These are phyloP conservation scores for Idaea aversata DNA, from an alignment of 2,888 invertebrate genomes.

Conservation along the genomic window DNA sequence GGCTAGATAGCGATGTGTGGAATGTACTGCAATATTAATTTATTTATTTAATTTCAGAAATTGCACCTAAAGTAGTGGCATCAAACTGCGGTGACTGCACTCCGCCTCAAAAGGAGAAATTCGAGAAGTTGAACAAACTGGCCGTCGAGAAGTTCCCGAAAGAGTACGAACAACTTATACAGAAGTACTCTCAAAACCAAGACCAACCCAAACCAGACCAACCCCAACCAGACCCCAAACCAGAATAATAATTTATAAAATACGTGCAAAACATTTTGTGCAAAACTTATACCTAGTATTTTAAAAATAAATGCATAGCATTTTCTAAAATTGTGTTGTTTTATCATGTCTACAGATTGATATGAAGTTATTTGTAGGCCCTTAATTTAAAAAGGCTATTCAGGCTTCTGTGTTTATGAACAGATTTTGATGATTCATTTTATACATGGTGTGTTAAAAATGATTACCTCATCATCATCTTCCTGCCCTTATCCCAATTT, in stretches of 20 bases:
- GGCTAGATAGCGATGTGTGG: too few relatives aligned
- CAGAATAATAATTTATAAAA: conserved; percentile 7
- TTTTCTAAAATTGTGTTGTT: conserved; percentile 1
- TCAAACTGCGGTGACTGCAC: conserved; percentile 32
- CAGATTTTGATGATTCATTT: too few relatives aligned
- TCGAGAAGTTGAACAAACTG: conserved; percentile 16
- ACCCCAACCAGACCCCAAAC: conserved; percentile 7
- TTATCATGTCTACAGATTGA: neutral
- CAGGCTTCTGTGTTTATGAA: too few relatives aligned
- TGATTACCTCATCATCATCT: too few relatives aligned
- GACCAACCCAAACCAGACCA: conserved; percentile 2
- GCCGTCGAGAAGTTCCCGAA: conserved; percentile 19
- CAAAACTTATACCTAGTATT: neutral
- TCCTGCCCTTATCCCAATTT: too few relatives aligned
- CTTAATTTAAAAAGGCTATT: too few relatives aligned
- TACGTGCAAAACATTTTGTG: conserved; percentile 1
- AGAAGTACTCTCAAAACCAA: neutral
- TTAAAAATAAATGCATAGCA: conserved; percentile 9
- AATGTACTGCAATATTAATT: neutral
- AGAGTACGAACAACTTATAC: conserved; percentile 17
- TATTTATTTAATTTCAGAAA: conserved; percentile 21
- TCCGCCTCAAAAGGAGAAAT: conserved; percentile 27
- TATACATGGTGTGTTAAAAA: too few relatives aligned
- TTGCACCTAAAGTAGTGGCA: conserved; percentile 24
- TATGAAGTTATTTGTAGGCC: neutral